These are phyloP conservation scores for Sussaba pulchella DNA, from an alignment of 2,888 invertebrate genomes.

Conservation along the genomic window DNA sequence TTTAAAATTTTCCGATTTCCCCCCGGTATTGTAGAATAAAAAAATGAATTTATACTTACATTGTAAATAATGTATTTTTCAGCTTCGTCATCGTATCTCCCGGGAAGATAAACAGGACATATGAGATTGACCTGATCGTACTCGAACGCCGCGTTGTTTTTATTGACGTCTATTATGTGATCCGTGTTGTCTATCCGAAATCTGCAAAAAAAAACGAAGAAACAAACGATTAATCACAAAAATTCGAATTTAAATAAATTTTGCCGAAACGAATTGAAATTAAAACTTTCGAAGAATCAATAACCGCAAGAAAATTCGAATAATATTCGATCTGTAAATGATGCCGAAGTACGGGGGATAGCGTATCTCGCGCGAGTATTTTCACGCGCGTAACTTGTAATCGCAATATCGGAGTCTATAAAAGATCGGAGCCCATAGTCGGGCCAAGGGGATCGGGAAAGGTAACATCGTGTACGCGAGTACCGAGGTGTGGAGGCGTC, in stretches of 20 bases:
- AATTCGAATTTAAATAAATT: not conserved
- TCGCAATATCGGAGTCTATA: slow-evolving; percentile 24
- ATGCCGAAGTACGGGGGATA: not conserved
- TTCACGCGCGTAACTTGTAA: slow-evolving; percentile 13
- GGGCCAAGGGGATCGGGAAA: slow-evolving; percentile 4
- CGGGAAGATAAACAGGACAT: slow-evolving; percentile 96
- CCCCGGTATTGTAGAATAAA: no score
- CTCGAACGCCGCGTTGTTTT: slow-evolving; percentile 96
- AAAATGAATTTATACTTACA: slow-evolving; percentile 85
- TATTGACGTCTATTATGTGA: slow-evolving; percentile 98
- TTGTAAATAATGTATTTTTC: slow-evolving; percentile 99
- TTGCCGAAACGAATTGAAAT: no score
- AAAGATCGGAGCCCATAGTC: slow-evolving; percentile 12
- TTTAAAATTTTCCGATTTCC: no score
- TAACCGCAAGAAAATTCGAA: not conserved
- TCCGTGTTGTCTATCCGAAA: slow-evolving; percentile 99
- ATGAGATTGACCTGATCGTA: slow-evolving; percentile 98
- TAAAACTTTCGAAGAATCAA: not conserved
- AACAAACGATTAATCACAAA: not conserved
- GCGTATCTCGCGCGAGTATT: not conserved
- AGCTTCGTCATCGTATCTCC: slow-evolving; percentile 94
- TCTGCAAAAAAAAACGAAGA: slow-evolving; percentile 85
- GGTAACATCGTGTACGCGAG: slow-evolving; percentile 22
- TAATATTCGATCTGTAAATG: not conserved
- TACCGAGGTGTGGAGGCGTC: slow-evolving; percentile 68